Conservation (phyloP, 2,797 vertebrate genomes). For the Tolypeutes matacus region DNA sequence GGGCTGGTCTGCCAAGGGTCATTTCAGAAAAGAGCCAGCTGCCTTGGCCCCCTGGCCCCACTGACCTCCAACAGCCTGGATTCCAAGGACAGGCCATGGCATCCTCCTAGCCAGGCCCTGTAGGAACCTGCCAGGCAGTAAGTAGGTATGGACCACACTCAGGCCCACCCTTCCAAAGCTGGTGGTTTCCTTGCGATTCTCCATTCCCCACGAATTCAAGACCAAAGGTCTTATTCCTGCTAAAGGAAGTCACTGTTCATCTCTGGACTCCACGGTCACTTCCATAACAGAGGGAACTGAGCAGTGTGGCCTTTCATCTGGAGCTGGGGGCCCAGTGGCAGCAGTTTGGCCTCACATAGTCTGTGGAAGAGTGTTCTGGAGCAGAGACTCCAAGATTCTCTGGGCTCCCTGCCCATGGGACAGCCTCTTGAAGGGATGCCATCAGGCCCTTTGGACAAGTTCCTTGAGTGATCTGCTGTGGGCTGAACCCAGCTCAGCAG, state of each 20-base stretch:
- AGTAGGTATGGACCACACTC: fast-evolving
- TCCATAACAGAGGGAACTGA: background rate
- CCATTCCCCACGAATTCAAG: background rate
- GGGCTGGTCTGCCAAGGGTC: background rate
- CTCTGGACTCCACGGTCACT: background rate
- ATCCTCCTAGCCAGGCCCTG: background rate
- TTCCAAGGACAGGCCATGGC: background rate
- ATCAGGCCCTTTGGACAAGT: background rate
- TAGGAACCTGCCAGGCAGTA: background rate
- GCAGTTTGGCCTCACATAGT: background rate
- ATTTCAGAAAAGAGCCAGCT: background rate
- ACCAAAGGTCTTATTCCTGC: background rate
- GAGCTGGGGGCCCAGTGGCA: background rate
- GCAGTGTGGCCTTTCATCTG: no score
- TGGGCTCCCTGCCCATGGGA: fast-evolving
- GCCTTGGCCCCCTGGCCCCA: background rate
- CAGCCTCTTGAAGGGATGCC: no score
- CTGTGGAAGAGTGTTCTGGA: background rate
- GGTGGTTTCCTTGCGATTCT: background rate
- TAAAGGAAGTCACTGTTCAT: fast-evolving
- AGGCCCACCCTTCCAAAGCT: background rate
- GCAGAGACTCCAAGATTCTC: background rate
- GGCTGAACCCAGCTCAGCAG: background rate
- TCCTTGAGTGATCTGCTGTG: background rate
- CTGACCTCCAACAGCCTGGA: background rate